Evolutionary conservation across 2,888 invertebrate species (phyloP), one percentile per base, ranked within the genome.

Genomic region (Monochamus alternatus): DNA sequence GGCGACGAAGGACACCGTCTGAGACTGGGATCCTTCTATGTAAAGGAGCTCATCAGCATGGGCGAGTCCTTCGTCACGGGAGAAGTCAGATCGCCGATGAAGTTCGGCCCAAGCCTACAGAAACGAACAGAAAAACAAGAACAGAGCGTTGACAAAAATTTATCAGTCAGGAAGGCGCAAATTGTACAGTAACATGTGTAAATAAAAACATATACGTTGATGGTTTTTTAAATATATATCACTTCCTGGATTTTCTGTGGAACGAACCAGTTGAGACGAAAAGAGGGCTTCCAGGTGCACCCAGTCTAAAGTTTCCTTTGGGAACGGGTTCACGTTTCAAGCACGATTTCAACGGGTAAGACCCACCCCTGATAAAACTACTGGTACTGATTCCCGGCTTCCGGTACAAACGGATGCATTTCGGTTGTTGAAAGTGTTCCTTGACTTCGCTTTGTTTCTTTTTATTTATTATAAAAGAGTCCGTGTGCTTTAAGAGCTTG

Each of bases 61-160:
- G 89, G 88, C 0, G 84, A 85, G 78, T 81, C 82, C 51, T 86
- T 85, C 55, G 83, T 87, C 12, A 85, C 84, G 22, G 88, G 88
- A 3, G 83, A 83, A 68, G 3, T 30, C 7, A 32, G 22, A 47
- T 30, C 47, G 22, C 31, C 4, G 9, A 1, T 60, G 4, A 60
- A 60, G 60, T 60, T 9, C 4, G 30, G 2, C 22, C 5, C 31
- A 10, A 22, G 31, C 1, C 31, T 14, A 31, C 3, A 3, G 4
- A 60, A 32, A 12, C 1, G 10, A 30, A 31, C 14, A 31, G 32
- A 60, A 3, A 43, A 62, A 32, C 60, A 10, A 38, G 55, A 55
- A 55, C 55, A 55, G 7, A 5, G 1, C 7, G 3, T 14, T 8
- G n/a, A 55, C 14, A n/a, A 14, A 1, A 55, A 55, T 55, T 55